phyloP scores from a whole-genome alignment of 2,888 invertebrate genomes.

The Eupithecia subfuscata region DNA sequence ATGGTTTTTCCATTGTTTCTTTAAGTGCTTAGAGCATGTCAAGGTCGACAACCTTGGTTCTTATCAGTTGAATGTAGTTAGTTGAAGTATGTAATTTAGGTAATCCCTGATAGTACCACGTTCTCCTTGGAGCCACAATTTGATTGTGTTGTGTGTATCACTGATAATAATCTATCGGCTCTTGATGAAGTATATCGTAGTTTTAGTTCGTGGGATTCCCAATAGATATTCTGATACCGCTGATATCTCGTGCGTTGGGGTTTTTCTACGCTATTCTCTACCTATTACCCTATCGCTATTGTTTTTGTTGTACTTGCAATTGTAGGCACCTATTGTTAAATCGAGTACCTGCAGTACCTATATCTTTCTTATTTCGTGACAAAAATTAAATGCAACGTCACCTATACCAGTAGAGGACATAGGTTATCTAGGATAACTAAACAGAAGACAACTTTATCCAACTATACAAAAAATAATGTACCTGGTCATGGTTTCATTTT shows the following conservation, averaged over 20 bases:
- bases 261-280: slow-evolving; percentile 47
- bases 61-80: neutral
- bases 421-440: neutral
- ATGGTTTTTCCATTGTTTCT: slow-evolving; percentile 13
- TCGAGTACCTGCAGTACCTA: neutral
- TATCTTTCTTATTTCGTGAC: neutral
- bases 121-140: neutral
- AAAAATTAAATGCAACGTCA: neutral
- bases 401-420: neutral
- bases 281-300: slow-evolving; percentile 15
- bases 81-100: neutral
- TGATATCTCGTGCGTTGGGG: slow-evolving; percentile 54
- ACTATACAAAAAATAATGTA: neutral
- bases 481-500: neutral
- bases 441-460: neutral
- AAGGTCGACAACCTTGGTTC: neutral
- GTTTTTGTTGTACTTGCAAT: slow-evolving; percentile 17
- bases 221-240: slow-evolving; percentile 51
- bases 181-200: neutral
- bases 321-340: neutral
- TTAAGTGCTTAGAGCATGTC: neutral
- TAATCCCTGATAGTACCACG: slow-evolving; percentile 2
- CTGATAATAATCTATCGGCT: neutral
- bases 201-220: slow-evolving; percentile 37
- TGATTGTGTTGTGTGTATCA: neutral